These are phyloP conservation scores for Drosophila nebulosa DNA, from an alignment of 1,140 invertebrate genomes.

Conservation along the genomic window DNA sequence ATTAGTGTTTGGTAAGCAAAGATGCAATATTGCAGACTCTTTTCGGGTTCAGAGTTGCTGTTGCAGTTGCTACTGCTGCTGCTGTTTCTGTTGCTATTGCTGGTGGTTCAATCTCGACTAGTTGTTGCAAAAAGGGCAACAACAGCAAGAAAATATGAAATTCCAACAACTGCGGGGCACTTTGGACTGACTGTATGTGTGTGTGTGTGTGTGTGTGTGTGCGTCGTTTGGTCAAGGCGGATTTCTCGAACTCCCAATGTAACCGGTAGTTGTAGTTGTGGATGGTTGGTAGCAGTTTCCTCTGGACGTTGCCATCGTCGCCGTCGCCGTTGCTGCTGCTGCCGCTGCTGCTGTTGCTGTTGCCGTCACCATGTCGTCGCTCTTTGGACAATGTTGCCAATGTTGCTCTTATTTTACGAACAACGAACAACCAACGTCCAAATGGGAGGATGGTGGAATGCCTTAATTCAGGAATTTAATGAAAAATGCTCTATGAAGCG, in stretches of 20 bases:
- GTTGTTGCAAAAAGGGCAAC: slow-evolving; percentile 54
- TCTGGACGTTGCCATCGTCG: slow-evolving; percentile 49
- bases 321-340: slow-evolving; percentile 11
- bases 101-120: slow-evolving; percentile 5
- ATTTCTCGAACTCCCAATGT: slow-evolving; percentile 27
- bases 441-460: slow-evolving; percentile 55
- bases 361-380: slow-evolving; percentile 67
- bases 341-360: slow-evolving; percentile 17
- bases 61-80: background rate
- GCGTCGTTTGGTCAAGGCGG: slow-evolving; percentile 22
- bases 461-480: slow-evolving; percentile 79
- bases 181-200: slow-evolving; percentile 8
- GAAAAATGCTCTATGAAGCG: slow-evolving; percentile 79
- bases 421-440: slow-evolving; percentile 57
- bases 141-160: slow-evolving; percentile 57
- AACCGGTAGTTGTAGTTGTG: slow-evolving; percentile 42
- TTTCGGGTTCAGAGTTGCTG: slow-evolving; percentile 1
- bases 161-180: slow-evolving; percentile 49
- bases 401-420: slow-evolving; percentile 75
- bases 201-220: background rate
- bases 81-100: background rate
- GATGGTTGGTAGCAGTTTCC: slow-evolving; percentile 7
- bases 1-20: slow-evolving; percentile 27
- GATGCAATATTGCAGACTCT: slow-evolving; percentile 31
- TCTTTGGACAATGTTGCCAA: slow-evolving; percentile 67